Percentiles rank a stretch among this genome's conserved stretches.
Evolutionary conservation across 2,888 invertebrate species (phyloP).

Genomic region (Vanessa cardui): DNA sequence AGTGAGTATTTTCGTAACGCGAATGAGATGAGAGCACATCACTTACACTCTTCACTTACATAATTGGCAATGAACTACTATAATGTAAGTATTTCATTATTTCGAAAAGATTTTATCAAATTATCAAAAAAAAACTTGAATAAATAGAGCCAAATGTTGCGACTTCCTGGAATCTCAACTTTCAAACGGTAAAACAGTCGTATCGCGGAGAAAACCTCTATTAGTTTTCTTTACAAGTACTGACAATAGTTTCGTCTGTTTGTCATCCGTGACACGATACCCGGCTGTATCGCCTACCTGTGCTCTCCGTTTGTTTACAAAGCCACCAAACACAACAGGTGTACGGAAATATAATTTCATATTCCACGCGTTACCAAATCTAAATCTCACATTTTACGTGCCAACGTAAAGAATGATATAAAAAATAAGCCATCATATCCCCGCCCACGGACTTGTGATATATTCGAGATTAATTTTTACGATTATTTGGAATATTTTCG

Average conservation of each 20-base stretch:
- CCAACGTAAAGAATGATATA: slow-evolving; percentile 8
- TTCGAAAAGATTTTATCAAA: background rate
- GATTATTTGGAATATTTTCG: slow-evolving; percentile 2
- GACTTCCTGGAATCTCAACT: slow-evolving; percentile 55
- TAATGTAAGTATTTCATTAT: background rate
- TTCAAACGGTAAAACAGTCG: slow-evolving; percentile 68
- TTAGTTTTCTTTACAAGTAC: slow-evolving; percentile 76
- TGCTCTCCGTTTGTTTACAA: slow-evolving; percentile 41
- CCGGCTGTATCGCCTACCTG: slow-evolving; percentile 45
- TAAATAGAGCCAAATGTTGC: slow-evolving; percentile 48
- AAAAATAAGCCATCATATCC: slow-evolving; percentile 11
- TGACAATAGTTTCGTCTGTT: slow-evolving; percentile 60
- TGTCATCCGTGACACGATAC: slow-evolving; percentile 54
- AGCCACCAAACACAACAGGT: slow-evolving; percentile 24
- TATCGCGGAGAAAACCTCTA: slow-evolving; percentile 67
- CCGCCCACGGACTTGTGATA: slow-evolving; percentile 3
- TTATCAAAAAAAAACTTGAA: background rate
- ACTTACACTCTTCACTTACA: no score
- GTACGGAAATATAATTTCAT: slow-evolving; percentile 30
- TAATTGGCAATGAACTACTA: no score
- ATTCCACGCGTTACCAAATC: background rate
- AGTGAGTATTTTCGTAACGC: no score
- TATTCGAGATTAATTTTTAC: background rate
- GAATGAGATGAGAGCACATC: no score
- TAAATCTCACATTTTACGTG: slow-evolving; percentile 5